Percentiles rank a stretch among this genome's conserved stretches.
Evolutionary conservation across 2,113 vertebrate genomes (phyloP).

Genomic region (Megaceryle maxima): DNA sequence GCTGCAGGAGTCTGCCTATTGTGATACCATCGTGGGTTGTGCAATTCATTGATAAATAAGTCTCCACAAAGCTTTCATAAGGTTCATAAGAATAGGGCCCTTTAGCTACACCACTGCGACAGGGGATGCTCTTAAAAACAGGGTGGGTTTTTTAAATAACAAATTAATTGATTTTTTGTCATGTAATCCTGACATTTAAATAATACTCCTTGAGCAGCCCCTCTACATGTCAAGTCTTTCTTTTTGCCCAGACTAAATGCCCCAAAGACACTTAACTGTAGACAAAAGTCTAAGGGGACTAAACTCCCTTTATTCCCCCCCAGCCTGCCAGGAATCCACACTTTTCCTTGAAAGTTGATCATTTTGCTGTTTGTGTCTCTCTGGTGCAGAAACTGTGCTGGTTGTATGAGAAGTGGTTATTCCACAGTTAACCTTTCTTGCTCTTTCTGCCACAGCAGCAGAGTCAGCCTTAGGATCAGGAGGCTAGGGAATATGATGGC

Average conservation of each 20-base stretch:
- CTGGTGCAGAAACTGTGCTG: neutral
- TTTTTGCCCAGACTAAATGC: neutral
- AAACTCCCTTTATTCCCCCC: conserved; percentile 7
- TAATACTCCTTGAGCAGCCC: neutral
- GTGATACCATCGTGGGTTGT: neutral
- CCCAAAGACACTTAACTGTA: neutral
- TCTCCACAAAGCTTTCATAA: neutral
- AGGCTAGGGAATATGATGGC: conserved; percentile 13
- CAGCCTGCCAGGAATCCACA: neutral
- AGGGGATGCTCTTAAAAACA: neutral
- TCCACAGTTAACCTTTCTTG: conserved; percentile 32
- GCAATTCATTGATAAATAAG: neutral
- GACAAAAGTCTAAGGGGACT: neutral
- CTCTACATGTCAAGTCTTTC: neutral
- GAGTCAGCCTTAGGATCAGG: neutral
- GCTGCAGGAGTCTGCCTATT: neutral
- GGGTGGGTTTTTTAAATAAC: neutral
- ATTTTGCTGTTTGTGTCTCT: conserved; percentile 22
- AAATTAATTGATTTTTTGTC: neutral
- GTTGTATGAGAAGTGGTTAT: conserved; percentile 14
- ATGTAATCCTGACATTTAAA: neutral
- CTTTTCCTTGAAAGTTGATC: neutral
- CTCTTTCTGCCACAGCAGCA: neutral
- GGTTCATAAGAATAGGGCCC: neutral
- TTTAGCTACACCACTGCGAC: neutral